These are phyloP conservation scores for Lepidurus apus DNA, from an alignment of 1,140 invertebrate genomes.

Conservation along the genomic window DNA sequence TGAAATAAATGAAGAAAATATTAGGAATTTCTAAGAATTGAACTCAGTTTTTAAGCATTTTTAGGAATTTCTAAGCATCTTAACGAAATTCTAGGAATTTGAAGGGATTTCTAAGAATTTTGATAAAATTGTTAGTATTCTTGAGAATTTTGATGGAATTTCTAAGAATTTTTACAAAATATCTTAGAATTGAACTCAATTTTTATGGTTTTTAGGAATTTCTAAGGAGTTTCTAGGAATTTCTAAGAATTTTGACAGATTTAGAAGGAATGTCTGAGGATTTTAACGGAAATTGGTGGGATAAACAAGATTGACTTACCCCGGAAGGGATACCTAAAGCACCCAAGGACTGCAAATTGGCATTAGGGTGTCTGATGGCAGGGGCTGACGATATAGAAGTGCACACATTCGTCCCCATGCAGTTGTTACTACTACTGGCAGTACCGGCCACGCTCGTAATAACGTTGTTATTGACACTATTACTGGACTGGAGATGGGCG, in stretches of 20 bases:
- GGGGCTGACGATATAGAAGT: background rate
- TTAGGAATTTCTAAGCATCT: too few species aligned
- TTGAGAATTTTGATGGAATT: too few species aligned
- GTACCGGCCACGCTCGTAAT: slow-evolving; percentile 19
- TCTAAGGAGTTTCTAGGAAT: background rate
- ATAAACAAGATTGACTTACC: background rate
- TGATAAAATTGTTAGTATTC: too few species aligned
- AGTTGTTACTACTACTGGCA: background rate
- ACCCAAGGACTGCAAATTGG: background rate
- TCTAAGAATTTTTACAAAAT: background rate
- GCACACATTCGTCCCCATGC: slow-evolving; percentile 4
- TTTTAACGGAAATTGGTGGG: background rate
- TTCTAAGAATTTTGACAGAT: background rate
- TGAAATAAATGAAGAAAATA: too few species aligned
- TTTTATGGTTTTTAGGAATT: too few species aligned
- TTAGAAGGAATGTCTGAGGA: background rate
- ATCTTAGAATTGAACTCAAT: too few species aligned
- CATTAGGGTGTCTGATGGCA: background rate
- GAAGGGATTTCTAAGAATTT: too few species aligned
- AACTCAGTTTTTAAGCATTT: too few species aligned
- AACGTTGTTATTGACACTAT: background rate
- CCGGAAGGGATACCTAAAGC: background rate
- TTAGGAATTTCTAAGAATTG: too few species aligned
- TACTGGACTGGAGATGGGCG: background rate
- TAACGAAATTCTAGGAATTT: too few species aligned